phyloP scores from a whole-genome alignment of 2,888 invertebrate species.

The Leptopilina syphax region DNA sequence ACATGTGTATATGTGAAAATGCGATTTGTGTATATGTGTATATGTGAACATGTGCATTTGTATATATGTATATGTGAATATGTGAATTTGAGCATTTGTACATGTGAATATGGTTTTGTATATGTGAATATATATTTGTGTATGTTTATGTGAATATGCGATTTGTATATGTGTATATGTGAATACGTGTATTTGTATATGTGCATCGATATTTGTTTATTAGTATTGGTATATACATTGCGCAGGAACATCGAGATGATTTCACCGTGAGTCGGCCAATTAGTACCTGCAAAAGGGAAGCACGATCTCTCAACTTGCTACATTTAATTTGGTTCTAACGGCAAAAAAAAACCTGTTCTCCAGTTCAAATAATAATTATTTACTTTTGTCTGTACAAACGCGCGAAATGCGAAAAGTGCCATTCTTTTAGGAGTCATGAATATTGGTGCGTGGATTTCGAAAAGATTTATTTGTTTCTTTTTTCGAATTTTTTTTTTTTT shows the following conservation, averaged over 20 bases:
- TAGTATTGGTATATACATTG: constrained; percentile 24
- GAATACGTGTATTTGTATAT: background rate
- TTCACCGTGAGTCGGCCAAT: constrained; percentile 52
- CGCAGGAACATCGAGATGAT: constrained; percentile 34
- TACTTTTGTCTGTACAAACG: constrained; percentile 17
- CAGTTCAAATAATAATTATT: constrained; percentile 30
- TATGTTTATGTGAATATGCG: too few relatives aligned
- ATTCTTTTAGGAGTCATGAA: background rate
- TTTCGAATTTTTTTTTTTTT: too few relatives aligned
- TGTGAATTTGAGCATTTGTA: too few relatives aligned
- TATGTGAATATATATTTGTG: background rate
- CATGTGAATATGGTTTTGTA: background rate
- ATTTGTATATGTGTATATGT: too few relatives aligned
- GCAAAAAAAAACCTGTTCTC: constrained; percentile 35
- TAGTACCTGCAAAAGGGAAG: constrained; percentile 41
- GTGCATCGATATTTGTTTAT: constrained; percentile 25
- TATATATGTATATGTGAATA: too few relatives aligned
- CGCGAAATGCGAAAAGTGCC: background rate
- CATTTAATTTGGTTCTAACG: constrained; percentile 40
- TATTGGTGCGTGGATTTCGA: background rate
- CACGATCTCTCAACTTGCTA: constrained; percentile 38
- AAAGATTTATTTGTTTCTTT: background rate
- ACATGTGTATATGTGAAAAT: too few relatives aligned
- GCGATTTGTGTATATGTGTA: too few relatives aligned
- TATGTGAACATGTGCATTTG: too few relatives aligned